Conservation (phyloP, 2,888 invertebrate species). For the Pollenia amentaria region DNA sequence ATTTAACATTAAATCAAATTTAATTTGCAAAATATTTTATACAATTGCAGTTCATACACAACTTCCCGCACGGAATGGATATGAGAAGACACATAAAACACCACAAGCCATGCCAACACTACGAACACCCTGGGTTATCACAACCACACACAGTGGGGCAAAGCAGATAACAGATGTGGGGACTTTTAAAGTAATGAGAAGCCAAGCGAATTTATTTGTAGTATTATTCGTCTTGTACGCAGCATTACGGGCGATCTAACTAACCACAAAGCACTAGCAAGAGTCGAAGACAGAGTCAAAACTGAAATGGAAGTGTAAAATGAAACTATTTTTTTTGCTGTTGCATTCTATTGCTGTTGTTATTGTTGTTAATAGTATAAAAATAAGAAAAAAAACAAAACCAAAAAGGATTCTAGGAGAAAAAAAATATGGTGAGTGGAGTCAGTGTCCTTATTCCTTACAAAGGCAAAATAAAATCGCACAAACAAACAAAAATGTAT, state of each 20-base stretch:
- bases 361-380: constrained; percentile 70
- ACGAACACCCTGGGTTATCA: constrained; percentile 82
- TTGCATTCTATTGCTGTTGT: constrained; percentile 67
- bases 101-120: constrained; percentile 81
- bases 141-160: constrained; percentile 75
- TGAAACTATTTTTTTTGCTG: constrained; percentile 65
- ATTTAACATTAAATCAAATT: constrained; percentile 21
- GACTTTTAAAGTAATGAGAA: constrained; percentile 26
- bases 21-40: constrained; percentile 19
- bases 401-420: constrained; percentile 51
- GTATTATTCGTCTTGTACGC: constrained; percentile 50
- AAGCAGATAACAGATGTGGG: constrained; percentile 56
- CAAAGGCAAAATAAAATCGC: constrained; percentile 74
- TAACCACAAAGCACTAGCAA: constrained; percentile 59
- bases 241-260: constrained; percentile 52
- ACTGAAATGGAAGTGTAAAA: constrained; percentile 55
- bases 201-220: constrained; percentile 53
- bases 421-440: constrained; percentile 69
- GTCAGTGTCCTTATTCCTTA: constrained; percentile 76
- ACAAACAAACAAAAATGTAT: constrained; percentile 62
- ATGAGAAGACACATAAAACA: constrained; percentile 81
- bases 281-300: constrained; percentile 36
- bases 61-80: constrained; percentile 81
- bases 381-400: constrained; percentile 36
- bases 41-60: constrained; percentile 81